phyloP scores from a whole-genome alignment of 1,140 invertebrate species.

The Amyelois transitella region DNA sequence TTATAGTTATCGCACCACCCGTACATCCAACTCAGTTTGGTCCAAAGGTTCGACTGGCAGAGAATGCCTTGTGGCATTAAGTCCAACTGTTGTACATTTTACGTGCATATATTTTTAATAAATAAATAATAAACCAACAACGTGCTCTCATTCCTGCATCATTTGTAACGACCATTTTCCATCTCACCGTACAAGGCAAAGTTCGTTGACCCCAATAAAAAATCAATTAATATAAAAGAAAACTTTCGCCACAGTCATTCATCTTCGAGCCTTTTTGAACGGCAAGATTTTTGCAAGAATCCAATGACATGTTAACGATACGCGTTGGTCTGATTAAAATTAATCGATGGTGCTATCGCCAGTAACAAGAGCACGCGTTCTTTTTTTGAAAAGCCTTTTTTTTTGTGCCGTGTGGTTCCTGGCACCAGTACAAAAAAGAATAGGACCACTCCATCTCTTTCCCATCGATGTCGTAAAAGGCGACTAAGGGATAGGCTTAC shows the following conservation, averaged over 20 bases:
- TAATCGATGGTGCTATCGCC: slow-evolving; percentile 1
- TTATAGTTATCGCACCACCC: no score
- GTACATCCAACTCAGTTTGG: no score
- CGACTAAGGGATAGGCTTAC: no score
- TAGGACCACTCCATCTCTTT: no score
- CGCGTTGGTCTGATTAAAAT: slow-evolving; percentile 6
- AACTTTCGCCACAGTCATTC: slow-evolving; percentile 2
- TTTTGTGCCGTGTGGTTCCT: no score
- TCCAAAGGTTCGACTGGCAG: no score
- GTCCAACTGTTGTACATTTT: no score
- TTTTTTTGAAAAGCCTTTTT: not conserved
- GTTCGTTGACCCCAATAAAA: not conserved
- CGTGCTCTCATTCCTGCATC: not conserved
- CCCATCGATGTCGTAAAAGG: no score
- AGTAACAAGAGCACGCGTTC: not conserved
- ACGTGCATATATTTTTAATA: no score
- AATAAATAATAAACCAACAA: not conserved
- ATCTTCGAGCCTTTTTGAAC: not conserved
- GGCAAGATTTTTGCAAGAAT: slow-evolving; percentile 1
- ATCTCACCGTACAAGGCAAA: not conserved
- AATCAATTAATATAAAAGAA: slow-evolving; percentile 6
- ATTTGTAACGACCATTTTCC: not conserved
- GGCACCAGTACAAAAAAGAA: no score
- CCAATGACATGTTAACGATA: slow-evolving; percentile 7
- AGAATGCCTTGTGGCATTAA: no score